Base-by-base conservation (phyloP, 2,113 vertebrate species). In the Xenopus borealis region DNA sequence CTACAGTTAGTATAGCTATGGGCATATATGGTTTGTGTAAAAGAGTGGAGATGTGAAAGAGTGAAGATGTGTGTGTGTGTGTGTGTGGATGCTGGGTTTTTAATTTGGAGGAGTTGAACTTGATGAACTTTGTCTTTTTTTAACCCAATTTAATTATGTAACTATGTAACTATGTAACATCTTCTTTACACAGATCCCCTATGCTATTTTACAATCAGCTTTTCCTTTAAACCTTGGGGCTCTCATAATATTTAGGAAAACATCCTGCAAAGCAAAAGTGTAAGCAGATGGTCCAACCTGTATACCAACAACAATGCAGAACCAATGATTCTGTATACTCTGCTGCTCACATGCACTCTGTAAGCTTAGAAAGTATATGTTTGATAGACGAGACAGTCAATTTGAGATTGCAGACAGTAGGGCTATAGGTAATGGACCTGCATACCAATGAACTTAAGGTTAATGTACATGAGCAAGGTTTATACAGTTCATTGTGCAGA, bases 341-440 rank as follows among this genome's bases (percentile, higher is more conserved):
- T 74, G 66, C 68, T 75, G 85, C 74, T 33, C 30, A 33, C 7
- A 33, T 7, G 30, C 30, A 33, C 30, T 78, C 62, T 65, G 53
- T 11, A 27, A 71, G 20, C 47, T 27, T 7, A 80, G 76, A 75
- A 86, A 73, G 66, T 55, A 69, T 67, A 80, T 64, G 55, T 75
- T 71, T 87, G 84, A 85, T 78, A 81, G 82, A 84, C 81, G 82
- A 87, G 80, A 80, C 78, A 82, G 67, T 68, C 70, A 76, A 81
- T 83, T 83, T 81, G 80, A 78, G 80, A 80, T 59, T 66, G 47
- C 67, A 83, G 81, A 81, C 81, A 82, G 71, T 71, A 69, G 62
- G 18, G 40, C 72, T 59, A 66, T 45, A 79, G 50, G 55, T 59
- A 62, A 81, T 82, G 80, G 81, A 33, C 4, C 40, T 79, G 85